Evolutionary conservation across 64 coral and sea anemone species (phyloP).

Genomic region (Dendronephthya gigantea): DNA sequence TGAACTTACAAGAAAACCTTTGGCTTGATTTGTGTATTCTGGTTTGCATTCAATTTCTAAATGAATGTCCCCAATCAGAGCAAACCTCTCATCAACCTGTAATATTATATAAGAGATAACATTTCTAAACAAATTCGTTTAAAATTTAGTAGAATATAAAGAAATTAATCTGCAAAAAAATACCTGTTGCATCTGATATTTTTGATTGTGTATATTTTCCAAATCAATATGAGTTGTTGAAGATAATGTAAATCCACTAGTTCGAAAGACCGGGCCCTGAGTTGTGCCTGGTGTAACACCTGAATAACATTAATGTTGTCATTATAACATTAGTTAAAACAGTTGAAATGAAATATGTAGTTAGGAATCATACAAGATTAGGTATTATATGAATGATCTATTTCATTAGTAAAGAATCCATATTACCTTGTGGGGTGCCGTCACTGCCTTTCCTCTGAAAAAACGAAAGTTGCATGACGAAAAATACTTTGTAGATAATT

Average conservation of each 20-base stretch:
- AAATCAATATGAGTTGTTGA: not conserved
- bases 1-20: constrained; percentile 82
- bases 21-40: constrained; percentile 64
- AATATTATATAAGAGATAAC: too few species aligned
- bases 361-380: too few species aligned
- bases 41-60: constrained; percentile 57
- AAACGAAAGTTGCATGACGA: too few species aligned
- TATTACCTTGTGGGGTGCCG: constrained; percentile 31
- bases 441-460: constrained; percentile 45
- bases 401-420: not conserved
- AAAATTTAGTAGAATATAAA: not conserved
- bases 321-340: not conserved
- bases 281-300: constrained; percentile 12
- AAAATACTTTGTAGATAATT: too few species aligned
- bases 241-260: constrained; percentile 28
- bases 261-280: constrained; percentile 46
- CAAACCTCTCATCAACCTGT: constrained; percentile 59
- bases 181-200: not conserved
- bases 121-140: too few species aligned
- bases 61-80: constrained; percentile 49
- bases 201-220: not conserved
- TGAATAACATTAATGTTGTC: not conserved
- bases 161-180: not conserved
- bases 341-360: too few species aligned
- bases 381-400: too few species aligned